Percentiles rank a stretch among this genome's conserved stretches.
Evolutionary conservation across 2,797 vertebrate species (phyloP).

Genomic region (Acrossocheilus fasciatus): DNA sequence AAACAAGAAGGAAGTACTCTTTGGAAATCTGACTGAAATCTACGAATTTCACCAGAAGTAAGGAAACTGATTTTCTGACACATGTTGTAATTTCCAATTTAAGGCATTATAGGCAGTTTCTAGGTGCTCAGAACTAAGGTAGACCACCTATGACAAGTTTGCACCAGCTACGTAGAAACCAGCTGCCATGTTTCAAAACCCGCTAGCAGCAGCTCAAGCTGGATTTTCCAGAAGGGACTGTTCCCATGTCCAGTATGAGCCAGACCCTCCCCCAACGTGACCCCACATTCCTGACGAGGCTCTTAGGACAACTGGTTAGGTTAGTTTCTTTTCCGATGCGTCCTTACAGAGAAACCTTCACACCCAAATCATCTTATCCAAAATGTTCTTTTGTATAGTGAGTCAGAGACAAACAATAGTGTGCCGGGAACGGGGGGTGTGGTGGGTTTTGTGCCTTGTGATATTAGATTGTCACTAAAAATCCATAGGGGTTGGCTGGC

Average conservation of each 20-base stretch:
- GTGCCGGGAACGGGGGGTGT: neutral
- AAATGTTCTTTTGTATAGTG: neutral
- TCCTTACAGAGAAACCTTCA: neutral
- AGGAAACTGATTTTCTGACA: neutral
- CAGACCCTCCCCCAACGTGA: conserved; percentile 2
- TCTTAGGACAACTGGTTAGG: conserved; percentile 30
- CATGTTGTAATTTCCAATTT: neutral
- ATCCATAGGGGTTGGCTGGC: neutral
- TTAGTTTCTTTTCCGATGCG: neutral
- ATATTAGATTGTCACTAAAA: neutral
- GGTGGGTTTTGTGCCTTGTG: neutral
- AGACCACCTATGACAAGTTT: neutral
- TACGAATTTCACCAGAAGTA: conserved; percentile 94
- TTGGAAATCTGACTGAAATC: conserved; percentile 93
- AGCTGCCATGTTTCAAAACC: neutral
- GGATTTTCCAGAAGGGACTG: conserved; percentile 3
- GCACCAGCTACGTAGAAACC: neutral
- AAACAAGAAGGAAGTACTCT: conserved; percentile 92
- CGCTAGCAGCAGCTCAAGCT: neutral
- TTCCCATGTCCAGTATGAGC: neutral
- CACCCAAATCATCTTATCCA: neutral
- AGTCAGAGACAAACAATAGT: neutral
- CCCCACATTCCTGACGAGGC: neutral
- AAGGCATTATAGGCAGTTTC: neutral
- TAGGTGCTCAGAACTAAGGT: neutral